Conservation (phyloP, 2,797 vertebrate species). For the Sternarchorhynchus goeldii region DNA sequence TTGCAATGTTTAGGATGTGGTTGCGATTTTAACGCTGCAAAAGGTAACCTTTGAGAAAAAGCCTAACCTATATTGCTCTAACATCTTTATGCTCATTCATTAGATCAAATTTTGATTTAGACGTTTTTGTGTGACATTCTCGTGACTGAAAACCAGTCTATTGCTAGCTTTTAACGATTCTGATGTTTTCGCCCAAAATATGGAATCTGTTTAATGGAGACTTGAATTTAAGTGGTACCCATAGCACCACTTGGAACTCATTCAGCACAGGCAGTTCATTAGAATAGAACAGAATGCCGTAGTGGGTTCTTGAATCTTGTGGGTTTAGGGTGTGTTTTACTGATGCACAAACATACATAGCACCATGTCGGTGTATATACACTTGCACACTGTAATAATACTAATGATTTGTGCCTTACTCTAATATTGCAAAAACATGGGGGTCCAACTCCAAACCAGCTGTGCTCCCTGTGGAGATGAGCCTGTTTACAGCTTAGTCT, state of each 20-base stretch:
- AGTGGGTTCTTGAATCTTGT: not conserved
- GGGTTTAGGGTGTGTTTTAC: constrained; percentile 7
- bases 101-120: too few species aligned
- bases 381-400: not conserved
- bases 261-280: not conserved
- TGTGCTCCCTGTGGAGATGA: constrained; percentile 40
- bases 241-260: not conserved
- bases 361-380: constrained; percentile 11
- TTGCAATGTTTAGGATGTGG: too few species aligned
- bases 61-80: too few species aligned
- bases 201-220: too few species aligned
- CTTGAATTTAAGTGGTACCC: too few species aligned
- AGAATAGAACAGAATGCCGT: not conserved
- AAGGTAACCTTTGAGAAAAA: too few species aligned
- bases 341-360: constrained; percentile 3
- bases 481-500: constrained; percentile 20
- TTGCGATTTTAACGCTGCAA: too few species aligned
- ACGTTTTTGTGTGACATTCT: too few species aligned
- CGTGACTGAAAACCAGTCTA: too few species aligned
- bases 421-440: not conserved
- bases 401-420: constrained; percentile 37
- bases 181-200: too few species aligned
- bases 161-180: too few species aligned
- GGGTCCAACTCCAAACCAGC: constrained; percentile 43
- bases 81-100: too few species aligned